Base-by-base conservation (phyloP, 1,140 invertebrate genomes). In the Zophobas atratus region DNA sequence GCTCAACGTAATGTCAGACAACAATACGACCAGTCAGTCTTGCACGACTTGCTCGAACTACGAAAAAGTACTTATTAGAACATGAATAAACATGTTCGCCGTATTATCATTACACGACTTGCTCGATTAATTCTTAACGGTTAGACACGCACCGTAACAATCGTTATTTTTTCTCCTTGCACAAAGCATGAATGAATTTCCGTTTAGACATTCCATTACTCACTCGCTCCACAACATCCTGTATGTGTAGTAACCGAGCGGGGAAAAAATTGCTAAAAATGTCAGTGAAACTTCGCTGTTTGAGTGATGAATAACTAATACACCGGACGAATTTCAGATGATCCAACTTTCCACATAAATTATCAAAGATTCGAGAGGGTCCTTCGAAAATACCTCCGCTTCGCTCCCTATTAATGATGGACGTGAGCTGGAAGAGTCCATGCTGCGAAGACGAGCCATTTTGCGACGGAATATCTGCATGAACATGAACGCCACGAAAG, bases 101-200 rank as follows among this genome's bases (percentile, higher is more conserved):
- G 57, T 32, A 36, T 63, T 63, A 63, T 20, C 20, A 20, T 63
- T 63, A 63, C 36, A 43, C 20, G 39, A 41, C 6, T 33, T 43
- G 39, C 39, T 63, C 57, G 57, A 63, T 63, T 63, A 63, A 63
- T 63, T 63, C 57, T 8, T 63, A 63, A 63, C 36, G 57, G 57
- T 4, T 36, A 39, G 34, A 60, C 57, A 63, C 57, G 57, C 57
- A 63, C 57, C 35, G 39, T 39, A 63, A 63, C 57, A 63, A 63
- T 63, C 35, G 35, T 39, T 34, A 0, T 4, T 63, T 51, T 51
- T 39, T 63, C 57, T 63, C 38, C 57, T 63, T 20, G 49, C 49
- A 51, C 49, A 20, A 51, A 51, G 49, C 57, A 63, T 63, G 57
- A 63, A 63, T 63, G 57, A 63, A 63, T 51, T 51, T 51, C 49